Conservation (phyloP, 2,113 vertebrate genomes). For the Brienomyrus longianalis region DNA sequence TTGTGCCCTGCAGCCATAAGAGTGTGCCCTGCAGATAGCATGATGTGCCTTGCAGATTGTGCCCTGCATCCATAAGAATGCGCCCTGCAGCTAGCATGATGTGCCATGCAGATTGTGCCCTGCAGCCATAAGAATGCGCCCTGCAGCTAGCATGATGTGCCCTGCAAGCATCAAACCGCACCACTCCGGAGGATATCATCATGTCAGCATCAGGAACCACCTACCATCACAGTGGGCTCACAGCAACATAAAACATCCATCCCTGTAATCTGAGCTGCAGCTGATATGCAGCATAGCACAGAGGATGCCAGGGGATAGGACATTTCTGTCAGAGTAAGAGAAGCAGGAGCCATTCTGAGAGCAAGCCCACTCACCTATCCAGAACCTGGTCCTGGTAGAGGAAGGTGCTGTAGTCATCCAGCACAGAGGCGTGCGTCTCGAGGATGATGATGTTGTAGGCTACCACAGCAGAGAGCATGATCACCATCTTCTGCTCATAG, state of each 20-base stretch:
- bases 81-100: no score
- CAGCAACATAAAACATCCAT: background rate
- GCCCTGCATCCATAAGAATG: no score
- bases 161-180: background rate
- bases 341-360: background rate
- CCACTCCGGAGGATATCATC: background rate
- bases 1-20: no score
- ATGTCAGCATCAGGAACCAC: background rate
- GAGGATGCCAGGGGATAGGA: background rate
- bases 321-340: background rate
- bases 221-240: background rate
- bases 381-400: constrained; percentile 64
- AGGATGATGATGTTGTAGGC: constrained; percentile 88
- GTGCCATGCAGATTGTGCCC: background rate
- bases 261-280: background rate
- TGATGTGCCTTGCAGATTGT: no score
- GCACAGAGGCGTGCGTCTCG: constrained; percentile 77
- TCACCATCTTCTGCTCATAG: constrained; percentile 93
- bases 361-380: constrained; percentile 63
- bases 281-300: background rate
- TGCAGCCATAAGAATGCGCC: background rate
- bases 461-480: constrained; percentile 86
- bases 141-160: background rate
- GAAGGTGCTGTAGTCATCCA: constrained; percentile 82
- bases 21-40: no score